These are phyloP conservation scores for Antheraea assamensis DNA, from an alignment of 2,888 invertebrate species.

Conservation along the genomic window DNA sequence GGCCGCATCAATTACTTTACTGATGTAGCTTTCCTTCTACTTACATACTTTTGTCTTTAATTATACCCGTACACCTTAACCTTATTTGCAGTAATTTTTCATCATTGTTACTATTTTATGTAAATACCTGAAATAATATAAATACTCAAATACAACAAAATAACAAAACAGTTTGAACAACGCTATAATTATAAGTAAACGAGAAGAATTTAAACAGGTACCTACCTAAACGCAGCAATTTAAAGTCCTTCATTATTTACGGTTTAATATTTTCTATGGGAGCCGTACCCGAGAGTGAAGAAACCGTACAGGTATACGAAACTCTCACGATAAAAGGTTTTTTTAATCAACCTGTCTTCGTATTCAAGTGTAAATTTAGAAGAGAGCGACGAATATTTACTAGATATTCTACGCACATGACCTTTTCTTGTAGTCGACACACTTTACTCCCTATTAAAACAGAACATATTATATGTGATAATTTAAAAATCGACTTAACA, in stretches of 20 bases:
- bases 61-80: neutral
- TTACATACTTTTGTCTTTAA: neutral
- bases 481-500: neutral
- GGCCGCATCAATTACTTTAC: neutral
- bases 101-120: neutral
- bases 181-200: conserved; percentile 29
- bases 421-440: neutral
- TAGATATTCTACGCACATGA: neutral
- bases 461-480: neutral
- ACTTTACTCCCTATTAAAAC: neutral
- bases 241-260: conserved; percentile 65
- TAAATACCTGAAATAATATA: neutral
- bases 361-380: conserved; percentile 38
- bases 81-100: neutral
- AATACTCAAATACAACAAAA: neutral
- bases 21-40: neutral
- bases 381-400: neutral
- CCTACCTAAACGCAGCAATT: conserved; percentile 36
- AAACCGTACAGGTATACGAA: conserved; percentile 65
- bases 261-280: conserved; percentile 65
- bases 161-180: conserved; percentile 8
- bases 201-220: conserved; percentile 59
- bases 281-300: conserved; percentile 58
- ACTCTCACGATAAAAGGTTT: conserved; percentile 49
- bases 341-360: conserved; percentile 52